These are phyloP conservation scores for Temnopleurus reevesii DNA, from an alignment of 53 echinoderm and acorn worm species.

Conservation along the genomic window DNA sequence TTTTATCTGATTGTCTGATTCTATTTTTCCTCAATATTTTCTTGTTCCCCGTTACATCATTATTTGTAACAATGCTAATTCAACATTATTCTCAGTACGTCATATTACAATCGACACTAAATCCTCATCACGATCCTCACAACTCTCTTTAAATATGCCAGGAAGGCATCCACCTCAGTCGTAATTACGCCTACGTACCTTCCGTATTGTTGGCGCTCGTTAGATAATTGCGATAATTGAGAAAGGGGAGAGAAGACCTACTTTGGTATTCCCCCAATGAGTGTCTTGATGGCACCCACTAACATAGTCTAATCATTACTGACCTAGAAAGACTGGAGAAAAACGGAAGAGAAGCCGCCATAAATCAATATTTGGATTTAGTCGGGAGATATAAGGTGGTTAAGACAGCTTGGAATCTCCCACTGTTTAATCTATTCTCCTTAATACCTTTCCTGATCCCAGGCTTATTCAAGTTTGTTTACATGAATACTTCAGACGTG, in stretches of 20 bases:
- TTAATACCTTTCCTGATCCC: background rate
- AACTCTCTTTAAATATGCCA: no score
- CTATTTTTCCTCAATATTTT: no score
- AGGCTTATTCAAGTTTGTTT: background rate
- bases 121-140: no score
- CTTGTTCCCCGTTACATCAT: no score
- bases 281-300: background rate
- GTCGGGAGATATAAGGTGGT: background rate
- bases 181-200: background rate
- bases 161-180: no score
- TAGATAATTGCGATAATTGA: background rate
- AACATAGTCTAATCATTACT: background rate
- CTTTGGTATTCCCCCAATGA: background rate
- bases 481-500: background rate
- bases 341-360: background rate
- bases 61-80: no score
- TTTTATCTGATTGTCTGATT: no score
- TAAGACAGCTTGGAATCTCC: background rate
- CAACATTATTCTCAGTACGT: no score
- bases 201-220: background rate
- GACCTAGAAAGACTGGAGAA: conserved; percentile 17
- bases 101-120: no score
- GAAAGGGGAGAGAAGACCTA: background rate
- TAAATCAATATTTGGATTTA: conserved; percentile 34
- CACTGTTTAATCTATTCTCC: background rate